Percentiles rank a stretch among this genome's conserved stretches.
Evolutionary conservation across 2,797 vertebrate species (phyloP).

Genomic region (Falco columbarius): DNA sequence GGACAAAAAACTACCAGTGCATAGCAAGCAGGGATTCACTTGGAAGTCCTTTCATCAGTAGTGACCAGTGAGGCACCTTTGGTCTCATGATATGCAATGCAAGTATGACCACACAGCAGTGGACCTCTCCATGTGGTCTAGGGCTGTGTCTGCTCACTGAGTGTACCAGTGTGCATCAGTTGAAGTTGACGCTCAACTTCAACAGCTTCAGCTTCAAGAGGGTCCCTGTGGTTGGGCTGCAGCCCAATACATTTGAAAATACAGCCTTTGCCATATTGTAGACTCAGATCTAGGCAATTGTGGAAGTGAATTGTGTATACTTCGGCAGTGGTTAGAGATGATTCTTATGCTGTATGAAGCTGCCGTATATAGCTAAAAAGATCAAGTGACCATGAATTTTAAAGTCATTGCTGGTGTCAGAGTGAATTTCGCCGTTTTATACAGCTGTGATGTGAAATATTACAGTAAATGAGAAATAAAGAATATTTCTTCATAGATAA

Average conservation of each 20-base stretch:
- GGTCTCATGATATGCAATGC: not conserved
- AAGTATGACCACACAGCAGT: not conserved
- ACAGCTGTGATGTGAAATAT: not conserved
- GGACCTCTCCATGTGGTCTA: not conserved
- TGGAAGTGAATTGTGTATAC: not conserved
- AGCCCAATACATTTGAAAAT: not conserved
- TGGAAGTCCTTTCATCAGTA: not conserved
- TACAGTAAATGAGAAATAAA: not conserved
- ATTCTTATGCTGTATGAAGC: not conserved
- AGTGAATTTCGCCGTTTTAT: not conserved
- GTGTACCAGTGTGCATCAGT: accelerated
- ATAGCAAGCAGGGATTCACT: not conserved
- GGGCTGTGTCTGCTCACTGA: not conserved
- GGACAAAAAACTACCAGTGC: not conserved
- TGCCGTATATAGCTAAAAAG: not conserved
- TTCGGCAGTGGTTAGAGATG: not conserved
- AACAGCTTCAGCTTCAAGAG: not conserved
- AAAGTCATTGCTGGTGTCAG: not conserved
- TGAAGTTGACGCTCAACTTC: not conserved
- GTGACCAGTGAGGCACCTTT: not conserved
- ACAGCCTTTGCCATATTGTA: not conserved
- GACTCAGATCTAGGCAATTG: not conserved
- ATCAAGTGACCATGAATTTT: not conserved
- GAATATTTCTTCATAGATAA: not conserved
- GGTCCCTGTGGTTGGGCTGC: not conserved